A percentile compares a stretch with the other conserved stretches of the same genome.
phyloP scores from a whole-genome alignment of 2,113 vertebrate species.

The Phaetusa simplex region DNA sequence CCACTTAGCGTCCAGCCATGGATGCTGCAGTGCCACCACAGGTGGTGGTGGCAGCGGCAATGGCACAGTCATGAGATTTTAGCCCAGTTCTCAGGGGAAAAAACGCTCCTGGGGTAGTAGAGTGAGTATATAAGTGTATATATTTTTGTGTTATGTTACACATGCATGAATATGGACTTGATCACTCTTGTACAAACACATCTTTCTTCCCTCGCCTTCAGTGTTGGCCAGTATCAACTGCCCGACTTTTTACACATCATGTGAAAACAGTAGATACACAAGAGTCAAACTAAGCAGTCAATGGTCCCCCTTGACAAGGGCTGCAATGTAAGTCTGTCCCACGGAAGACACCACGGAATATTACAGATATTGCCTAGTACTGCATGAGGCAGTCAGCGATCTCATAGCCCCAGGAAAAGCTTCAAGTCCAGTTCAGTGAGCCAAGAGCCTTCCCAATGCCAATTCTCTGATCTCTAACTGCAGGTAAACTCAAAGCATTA shows the following conservation, averaged over 20 bases:
- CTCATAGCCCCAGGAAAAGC: background rate
- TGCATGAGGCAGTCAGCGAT: background rate
- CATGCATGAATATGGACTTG: too few species aligned
- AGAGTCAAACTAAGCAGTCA: background rate
- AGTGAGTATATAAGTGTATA: rapidly evolving
- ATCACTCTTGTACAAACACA: background rate
- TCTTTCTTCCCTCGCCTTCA: background rate
- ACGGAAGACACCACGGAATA: background rate
- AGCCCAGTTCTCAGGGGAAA: background rate
- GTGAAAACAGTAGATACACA: background rate
- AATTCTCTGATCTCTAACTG: background rate
- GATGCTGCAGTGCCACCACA: background rate
- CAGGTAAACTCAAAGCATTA: background rate
- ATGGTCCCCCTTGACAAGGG: background rate
- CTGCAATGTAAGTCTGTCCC: background rate
- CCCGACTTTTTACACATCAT: background rate
- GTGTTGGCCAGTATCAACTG: background rate
- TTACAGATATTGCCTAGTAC: background rate
- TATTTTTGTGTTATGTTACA: background rate
- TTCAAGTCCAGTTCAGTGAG: background rate
- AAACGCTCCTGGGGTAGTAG: background rate
- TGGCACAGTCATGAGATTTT: background rate
- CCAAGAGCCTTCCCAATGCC: background rate
- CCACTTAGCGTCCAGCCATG: background rate
- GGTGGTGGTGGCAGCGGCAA: too few species aligned